Percentiles rank a stretch among this genome's conserved stretches.
Conservation (phyloP, 2,888 invertebrate species). For the Tuberolachnus salignus region DNA sequence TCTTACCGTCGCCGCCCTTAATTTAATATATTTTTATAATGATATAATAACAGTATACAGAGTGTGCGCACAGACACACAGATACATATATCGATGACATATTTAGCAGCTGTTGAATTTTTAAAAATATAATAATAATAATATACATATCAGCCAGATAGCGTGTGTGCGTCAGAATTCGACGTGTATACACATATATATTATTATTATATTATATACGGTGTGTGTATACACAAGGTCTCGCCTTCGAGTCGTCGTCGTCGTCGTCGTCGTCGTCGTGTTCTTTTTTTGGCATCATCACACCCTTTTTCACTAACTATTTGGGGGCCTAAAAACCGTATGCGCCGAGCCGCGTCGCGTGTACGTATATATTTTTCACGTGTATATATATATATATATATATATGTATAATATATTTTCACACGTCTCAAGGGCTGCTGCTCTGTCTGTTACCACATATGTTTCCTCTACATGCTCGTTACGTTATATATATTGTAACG, state of each 20-base stretch:
- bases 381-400: conserved; percentile 11
- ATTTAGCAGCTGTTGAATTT: conserved; percentile 55
- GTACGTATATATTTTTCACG: no score
- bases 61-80: neutral
- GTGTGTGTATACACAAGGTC: conserved; percentile 25
- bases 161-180: conserved; percentile 17
- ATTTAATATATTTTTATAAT: neutral
- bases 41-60: conserved; percentile 1
- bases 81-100: conserved; percentile 42
- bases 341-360: neutral
- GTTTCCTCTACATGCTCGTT: conserved; percentile 5
- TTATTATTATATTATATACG: neutral
- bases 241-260: conserved; percentile 26
- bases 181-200: no score
- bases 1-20: neutral
- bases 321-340: conserved; percentile 51
- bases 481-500: conserved; percentile 12
- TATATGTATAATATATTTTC: conserved; percentile 52
- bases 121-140: conserved; percentile 51
- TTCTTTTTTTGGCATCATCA: conserved; percentile 55
- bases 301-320: conserved; percentile 54
- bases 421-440: conserved; percentile 51
- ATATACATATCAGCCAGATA: conserved; percentile 2
- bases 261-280: neutral
- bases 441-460: conserved; percentile 33